Evolutionary conservation across 1,140 invertebrate genomes (phyloP).

Genomic region (Camponotus floridanus): DNA sequence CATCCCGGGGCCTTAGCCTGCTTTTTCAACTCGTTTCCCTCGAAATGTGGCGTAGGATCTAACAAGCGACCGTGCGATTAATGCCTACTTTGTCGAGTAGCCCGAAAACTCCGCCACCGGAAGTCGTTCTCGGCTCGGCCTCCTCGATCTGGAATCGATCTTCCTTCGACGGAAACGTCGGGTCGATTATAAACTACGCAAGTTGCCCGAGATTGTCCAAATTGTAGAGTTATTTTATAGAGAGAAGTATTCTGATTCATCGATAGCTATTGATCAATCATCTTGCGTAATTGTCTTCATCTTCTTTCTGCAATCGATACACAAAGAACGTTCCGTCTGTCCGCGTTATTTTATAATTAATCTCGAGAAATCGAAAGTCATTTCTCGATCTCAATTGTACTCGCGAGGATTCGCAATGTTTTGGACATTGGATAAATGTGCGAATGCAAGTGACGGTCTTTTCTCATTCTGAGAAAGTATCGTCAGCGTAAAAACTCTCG

Average conservation of each 20-base stretch:
- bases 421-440: not conserved
- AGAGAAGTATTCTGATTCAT: not conserved
- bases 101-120: not conserved
- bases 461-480: not conserved
- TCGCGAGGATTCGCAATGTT: not conserved
- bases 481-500: not conserved
- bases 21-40: slow-evolving; percentile 11
- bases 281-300: no score
- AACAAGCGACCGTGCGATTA: slow-evolving; percentile 7
- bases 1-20: slow-evolving; percentile 47
- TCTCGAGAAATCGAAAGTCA: not conserved
- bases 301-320: not conserved
- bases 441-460: not conserved
- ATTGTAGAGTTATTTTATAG: not conserved
- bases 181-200: no score
- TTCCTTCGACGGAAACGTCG: not conserved
- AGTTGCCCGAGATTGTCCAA: no score
- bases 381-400: not conserved
- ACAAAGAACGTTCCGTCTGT: not conserved
- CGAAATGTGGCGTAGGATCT: slow-evolving; percentile 13
- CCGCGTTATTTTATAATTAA: not conserved
- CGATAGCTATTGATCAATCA: no score
- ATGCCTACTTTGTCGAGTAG: not conserved
- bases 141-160: not conserved
- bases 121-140: not conserved